These are phyloP conservation scores for Lophius americanus DNA, from an alignment of 2,797 vertebrate species.

Conservation along the genomic window DNA sequence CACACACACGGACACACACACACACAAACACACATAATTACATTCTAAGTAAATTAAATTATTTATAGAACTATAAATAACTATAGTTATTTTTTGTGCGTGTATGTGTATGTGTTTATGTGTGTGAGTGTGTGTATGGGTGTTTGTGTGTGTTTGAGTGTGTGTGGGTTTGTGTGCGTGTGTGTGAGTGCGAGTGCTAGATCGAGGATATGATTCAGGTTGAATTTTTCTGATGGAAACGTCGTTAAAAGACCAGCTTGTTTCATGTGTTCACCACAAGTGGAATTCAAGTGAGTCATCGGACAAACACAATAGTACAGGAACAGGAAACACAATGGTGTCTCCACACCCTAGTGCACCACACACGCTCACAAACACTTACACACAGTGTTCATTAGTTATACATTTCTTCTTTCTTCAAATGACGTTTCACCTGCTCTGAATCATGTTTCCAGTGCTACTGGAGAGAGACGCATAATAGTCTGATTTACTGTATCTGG, in stretches of 20 bases:
- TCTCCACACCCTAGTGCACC: slow-evolving; percentile 42
- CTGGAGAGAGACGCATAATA: slow-evolving; percentile 46
- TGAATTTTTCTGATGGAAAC: slow-evolving; percentile 45
- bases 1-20: no score
- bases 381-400: slow-evolving; percentile 6
- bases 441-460: slow-evolving; percentile 45
- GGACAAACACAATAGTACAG: slow-evolving; percentile 59
- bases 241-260: slow-evolving; percentile 56
- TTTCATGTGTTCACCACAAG: slow-evolving; percentile 60
- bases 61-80: no score
- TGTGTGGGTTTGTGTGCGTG: background rate
- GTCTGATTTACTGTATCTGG: slow-evolving; percentile 33
- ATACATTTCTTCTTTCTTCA: slow-evolving; percentile 30
- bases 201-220: slow-evolving; percentile 67
- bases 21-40: no score
- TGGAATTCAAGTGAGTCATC: slow-evolving; percentile 77
- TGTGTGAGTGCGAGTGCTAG: slow-evolving; percentile 19
- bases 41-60: no score
- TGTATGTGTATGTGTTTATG: background rate
- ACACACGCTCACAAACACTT: slow-evolving; percentile 29
- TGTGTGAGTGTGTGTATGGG: slow-evolving; percentile 18
- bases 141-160: slow-evolving; percentile 9
- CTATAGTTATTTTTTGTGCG: no score
- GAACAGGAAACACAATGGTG: slow-evolving; percentile 55
- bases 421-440: slow-evolving; percentile 34